Evolutionary conservation across 2,113 vertebrate species (phyloP), one percentile per base, ranked within the genome.

Genomic region (Pantherophis guttatus): DNA sequence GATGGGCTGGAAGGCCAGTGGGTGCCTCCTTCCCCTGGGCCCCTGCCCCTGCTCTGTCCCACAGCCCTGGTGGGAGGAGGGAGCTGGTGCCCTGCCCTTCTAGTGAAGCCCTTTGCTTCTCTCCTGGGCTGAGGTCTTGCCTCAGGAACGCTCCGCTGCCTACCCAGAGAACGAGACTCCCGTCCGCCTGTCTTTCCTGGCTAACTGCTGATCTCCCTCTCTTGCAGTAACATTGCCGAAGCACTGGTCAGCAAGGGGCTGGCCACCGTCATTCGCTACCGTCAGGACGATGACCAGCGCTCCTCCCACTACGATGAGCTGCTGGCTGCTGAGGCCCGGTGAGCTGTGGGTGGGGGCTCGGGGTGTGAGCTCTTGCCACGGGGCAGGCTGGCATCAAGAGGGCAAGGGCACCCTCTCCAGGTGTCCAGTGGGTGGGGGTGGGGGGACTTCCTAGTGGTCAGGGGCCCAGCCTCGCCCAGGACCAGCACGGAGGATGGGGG

Each of bases 261-360:
- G 52, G 99, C 99, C 95, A 99, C 99, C 0, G 98, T 99, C 96
- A 99, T 99, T 97, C 97, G 99, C 89, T 99, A 99, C 96, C 98
- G 99, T 92, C 99, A 99, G 93, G 99, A 99, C 50, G 99, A 99
- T 2, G 99, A 99, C 96, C 99, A 99, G 95, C 97, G 99, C 33
- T 99, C 99, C 90, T 99, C 99, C 4, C 99, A 99, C 97, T 99
- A 99, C 2, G 99, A 99, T 0, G 99, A 99, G 94, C 98, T 99
- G 89, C 97, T 99, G 89, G 98, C 99, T 0, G 99, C 99, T 0
- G 99, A 99, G 94, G 99, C 99, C 26, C 98, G 99, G 99, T 99
- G 96, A 98, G 98, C 92, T 39, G 85, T 6, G 10, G 5, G 8
- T 0, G 7, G 3, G 54, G 39, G 88, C 8, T 8, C 2, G 7